These are phyloP conservation scores for Ochropleura plecta DNA, from an alignment of 2,888 invertebrate genomes.

Conservation along the genomic window DNA sequence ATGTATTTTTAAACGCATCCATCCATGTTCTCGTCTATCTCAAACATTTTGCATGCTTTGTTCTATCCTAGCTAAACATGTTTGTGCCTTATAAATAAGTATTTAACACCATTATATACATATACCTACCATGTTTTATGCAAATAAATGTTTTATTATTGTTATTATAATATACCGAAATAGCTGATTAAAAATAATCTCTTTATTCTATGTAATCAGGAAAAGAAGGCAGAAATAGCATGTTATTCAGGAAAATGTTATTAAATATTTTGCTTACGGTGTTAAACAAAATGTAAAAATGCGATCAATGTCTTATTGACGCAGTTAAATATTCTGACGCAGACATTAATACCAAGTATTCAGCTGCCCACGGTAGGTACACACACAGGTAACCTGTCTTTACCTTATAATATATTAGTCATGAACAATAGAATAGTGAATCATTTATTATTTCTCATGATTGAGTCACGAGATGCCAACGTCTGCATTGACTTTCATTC, in stretches of 20 bases:
- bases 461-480: slow-evolving; percentile 46
- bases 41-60: no score
- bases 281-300: neutral
- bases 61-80: no score
- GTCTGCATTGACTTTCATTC: slow-evolving; percentile 29
- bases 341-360: slow-evolving; percentile 13
- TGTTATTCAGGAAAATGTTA: neutral
- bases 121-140: no score
- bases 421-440: slow-evolving; percentile 44
- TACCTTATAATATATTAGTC: slow-evolving; percentile 11
- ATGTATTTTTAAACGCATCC: no score
- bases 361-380: neutral
- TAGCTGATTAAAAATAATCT: neutral
- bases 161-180: neutral
- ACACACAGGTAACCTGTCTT: slow-evolving; percentile 3
- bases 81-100: no score
- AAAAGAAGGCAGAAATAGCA: neutral
- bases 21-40: no score
- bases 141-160: no score
- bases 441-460: slow-evolving; percentile 49
- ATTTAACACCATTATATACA: no score
- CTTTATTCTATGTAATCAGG: neutral
- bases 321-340: slow-evolving; percentile 3
- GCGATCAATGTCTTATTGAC: neutral
- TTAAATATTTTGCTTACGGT: neutral